Percentiles rank a stretch among this genome's conserved stretches.
Evolutionary conservation across 2,888 invertebrate species (phyloP).

Genomic region (Gibbula magus): DNA sequence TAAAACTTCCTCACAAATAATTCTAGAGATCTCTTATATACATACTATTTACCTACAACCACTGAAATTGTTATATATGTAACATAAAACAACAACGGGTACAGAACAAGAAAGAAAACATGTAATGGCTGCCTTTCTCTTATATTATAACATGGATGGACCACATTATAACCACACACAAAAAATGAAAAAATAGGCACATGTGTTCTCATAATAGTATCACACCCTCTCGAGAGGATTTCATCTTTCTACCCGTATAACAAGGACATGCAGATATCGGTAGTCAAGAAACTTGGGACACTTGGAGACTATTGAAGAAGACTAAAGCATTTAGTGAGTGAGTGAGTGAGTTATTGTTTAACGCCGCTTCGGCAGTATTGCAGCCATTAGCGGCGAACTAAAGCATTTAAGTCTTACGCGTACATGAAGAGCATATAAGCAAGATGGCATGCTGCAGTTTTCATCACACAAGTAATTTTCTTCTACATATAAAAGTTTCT

Average conservation of each 20-base stretch:
- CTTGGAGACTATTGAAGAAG: background rate
- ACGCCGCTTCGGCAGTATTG: no score
- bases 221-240: slow-evolving; percentile 21
- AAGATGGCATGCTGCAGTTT: no score
- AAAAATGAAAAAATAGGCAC: slow-evolving; percentile 19
- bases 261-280: slow-evolving; percentile 15
- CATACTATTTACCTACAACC: slow-evolving; percentile 5
- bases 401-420: no score
- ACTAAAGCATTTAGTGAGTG: no score
- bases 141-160: slow-evolving; percentile 22
- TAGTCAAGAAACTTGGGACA: slow-evolving; percentile 10
- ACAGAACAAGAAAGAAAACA: slow-evolving; percentile 16
- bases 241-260: slow-evolving; percentile 19
- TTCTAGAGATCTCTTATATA: slow-evolving; percentile 13
- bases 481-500: no score
- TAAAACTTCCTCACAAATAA: slow-evolving; percentile 12
- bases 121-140: slow-evolving; percentile 21
- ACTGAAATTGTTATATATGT: slow-evolving; percentile 17
- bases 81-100: slow-evolving; percentile 17
- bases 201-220: slow-evolving; percentile 20
- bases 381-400: no score
- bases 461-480: no score
- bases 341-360: no score
- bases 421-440: no score
- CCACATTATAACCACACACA: slow-evolving; percentile 16